These are phyloP conservation scores for Crocuta crocuta DNA, from an alignment of 2,113 vertebrate genomes.

Conservation along the genomic window DNA sequence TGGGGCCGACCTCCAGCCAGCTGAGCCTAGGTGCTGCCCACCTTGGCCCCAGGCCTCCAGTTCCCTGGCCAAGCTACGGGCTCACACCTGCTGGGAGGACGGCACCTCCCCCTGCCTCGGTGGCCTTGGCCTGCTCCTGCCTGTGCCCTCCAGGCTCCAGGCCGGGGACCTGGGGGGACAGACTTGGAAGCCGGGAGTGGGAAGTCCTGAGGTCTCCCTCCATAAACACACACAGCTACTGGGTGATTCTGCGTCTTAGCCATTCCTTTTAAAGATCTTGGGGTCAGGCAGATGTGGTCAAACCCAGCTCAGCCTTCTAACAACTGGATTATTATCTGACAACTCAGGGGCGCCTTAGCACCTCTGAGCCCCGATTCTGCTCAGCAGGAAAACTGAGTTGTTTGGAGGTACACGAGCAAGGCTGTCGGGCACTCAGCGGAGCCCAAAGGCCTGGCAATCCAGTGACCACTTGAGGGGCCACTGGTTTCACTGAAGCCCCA, in stretches of 20 bases:
- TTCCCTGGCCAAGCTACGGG: neutral
- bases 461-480: neutral
- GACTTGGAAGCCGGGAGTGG: neutral
- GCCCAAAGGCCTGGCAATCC: neutral
- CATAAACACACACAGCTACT: too few relatives aligned
- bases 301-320: neutral
- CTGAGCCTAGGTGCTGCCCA: neutral
- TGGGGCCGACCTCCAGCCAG: neutral
- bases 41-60: neutral
- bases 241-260: neutral
- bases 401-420: too few relatives aligned
- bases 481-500: neutral
- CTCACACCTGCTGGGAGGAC: neutral
- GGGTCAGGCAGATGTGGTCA: neutral
- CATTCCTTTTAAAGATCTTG: neutral
- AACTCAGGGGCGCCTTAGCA: neutral
- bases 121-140: neutral
- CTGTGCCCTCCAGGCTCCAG: neutral
- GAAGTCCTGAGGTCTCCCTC: neutral
- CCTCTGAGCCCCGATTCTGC: neutral
- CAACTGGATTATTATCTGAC: neutral
- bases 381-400: neutral
- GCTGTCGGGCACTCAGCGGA: neutral
- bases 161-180: neutral
- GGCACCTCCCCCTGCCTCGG: neutral